Percentiles rank a stretch among this genome's conserved stretches.
Evolutionary conservation across 2,797 vertebrate species (phyloP).

Genomic region (Erpetoichthys calabaricus): DNA sequence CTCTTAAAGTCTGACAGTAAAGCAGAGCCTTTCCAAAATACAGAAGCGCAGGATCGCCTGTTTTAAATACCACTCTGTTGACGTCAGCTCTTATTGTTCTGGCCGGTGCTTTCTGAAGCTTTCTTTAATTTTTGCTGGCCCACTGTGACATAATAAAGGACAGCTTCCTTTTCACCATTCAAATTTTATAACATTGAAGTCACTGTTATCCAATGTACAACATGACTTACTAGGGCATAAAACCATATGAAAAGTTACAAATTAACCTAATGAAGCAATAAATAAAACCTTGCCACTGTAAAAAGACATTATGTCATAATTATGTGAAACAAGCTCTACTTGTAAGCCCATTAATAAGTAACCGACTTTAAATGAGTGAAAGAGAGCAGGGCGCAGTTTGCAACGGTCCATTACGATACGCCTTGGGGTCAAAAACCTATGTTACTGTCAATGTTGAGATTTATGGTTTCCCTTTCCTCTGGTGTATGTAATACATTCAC

Average conservation of each 20-base stretch:
- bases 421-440: constrained; percentile 32
- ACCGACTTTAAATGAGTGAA: constrained; percentile 20
- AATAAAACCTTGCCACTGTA: constrained; percentile 21
- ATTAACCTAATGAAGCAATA: constrained; percentile 32
- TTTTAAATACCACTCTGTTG: too few relatives aligned
- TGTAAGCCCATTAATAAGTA: constrained; percentile 30
- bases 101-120: too few relatives aligned
- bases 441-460: constrained; percentile 31
- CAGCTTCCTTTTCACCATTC: too few relatives aligned
- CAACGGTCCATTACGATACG: constrained; percentile 29
- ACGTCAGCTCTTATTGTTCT: too few relatives aligned
- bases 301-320: constrained; percentile 20
- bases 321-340: constrained; percentile 20
- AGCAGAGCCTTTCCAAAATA: too few relatives aligned
- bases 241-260: constrained; percentile 23
- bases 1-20: too few relatives aligned
- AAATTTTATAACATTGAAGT: too few relatives aligned
- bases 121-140: too few relatives aligned
- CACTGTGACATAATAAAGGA: too few relatives aligned
- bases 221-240: constrained; percentile 21
- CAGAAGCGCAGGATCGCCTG: too few relatives aligned
- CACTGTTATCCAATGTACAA: too few relatives aligned
- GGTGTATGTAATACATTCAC: constrained; percentile 40
- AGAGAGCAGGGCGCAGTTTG: constrained; percentile 22
- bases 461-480: constrained; percentile 28